Percentiles rank a stretch among this genome's conserved stretches.
These are phyloP conservation scores for Manduca sexta DNA, from an alignment of 1,140 invertebrate species.

Conservation along the genomic window DNA sequence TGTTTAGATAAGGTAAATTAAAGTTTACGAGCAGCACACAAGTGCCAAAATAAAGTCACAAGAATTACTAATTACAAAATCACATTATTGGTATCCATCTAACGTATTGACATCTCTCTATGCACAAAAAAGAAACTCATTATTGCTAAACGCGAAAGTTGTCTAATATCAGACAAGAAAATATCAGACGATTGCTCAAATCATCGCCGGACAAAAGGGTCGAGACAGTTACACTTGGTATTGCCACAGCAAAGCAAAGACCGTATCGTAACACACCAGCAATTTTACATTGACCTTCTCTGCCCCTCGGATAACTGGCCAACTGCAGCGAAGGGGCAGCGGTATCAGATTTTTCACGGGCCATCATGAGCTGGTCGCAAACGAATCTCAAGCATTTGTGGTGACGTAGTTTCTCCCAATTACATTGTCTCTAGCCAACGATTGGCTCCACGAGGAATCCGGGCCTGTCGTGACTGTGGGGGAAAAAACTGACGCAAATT, in stretches of 20 bases:
- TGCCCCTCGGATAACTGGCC: constrained; percentile 9
- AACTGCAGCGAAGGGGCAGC: constrained; percentile 1
- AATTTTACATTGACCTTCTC: constrained; percentile 33
- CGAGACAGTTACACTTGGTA: constrained; percentile 44
- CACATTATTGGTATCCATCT: too few relatives aligned
- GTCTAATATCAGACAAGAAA: constrained; percentile 30
- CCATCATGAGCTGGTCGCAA: constrained; percentile 37
- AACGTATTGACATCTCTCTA: too few relatives aligned
- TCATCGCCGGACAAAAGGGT: constrained; percentile 56
- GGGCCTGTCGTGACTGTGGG: constrained; percentile 64
- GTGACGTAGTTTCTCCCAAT: constrained; percentile 67
- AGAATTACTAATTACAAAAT: too few relatives aligned
- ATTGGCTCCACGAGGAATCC: constrained; percentile 64
- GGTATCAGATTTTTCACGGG: constrained; percentile 31
- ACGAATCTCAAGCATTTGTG: constrained; percentile 56
- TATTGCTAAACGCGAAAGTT: constrained; percentile 43
- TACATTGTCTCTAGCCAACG: constrained; percentile 61
- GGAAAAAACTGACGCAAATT: constrained; percentile 71
- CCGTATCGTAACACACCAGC: constrained; percentile 48
- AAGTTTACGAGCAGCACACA: too few relatives aligned
- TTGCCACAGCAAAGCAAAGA: constrained; percentile 35
- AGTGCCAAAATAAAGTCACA: too few relatives aligned
- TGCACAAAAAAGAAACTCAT: constrained; percentile 16
- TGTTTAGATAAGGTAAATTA: too few relatives aligned
- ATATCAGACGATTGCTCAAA: constrained; percentile 48